Evolutionary conservation across 2,797 vertebrate species (phyloP), one percentile per base, ranked within the genome.

Genomic region (Aulostomus chinensis): DNA sequence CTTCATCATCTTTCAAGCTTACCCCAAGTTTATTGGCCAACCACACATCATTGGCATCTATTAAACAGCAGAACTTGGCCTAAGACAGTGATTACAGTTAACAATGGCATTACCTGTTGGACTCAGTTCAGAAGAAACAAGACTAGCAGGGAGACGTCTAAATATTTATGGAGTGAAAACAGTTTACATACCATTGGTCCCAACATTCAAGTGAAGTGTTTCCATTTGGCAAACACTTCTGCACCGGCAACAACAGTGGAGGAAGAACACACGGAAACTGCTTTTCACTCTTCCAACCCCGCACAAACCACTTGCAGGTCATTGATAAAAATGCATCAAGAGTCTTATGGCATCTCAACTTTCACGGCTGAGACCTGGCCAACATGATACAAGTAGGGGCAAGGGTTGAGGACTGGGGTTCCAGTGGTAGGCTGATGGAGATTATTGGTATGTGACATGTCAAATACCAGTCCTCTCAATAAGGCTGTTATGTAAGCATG

Each of bases 401-500:
- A 50, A 45, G 40, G 48, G 61, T 55, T 25, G 22, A 13, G 38
- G 18, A 64, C 1, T 33, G 68, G 70, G 61, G 57, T 68, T 29
- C 45, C 46, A 50, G 68, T 16, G 37, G 36, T 29, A 55, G 60
- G 49, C 58, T 56, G 53, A 76, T 61, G 64, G 52, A 14, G 33
- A 57, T 66, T 53, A 58, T 22, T 34, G 77, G 78, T 76, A 78
- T 81, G 76, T 47, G 73, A 78, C 54, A 78, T 76, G 87, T 85
- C 73, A 84, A 68, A 77, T 80, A 68, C 74, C 42, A 18, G 68
- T 70, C 64, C 54, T 59, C 62, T 71, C 74, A 66, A 68, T 79
- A 76, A 70, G 75, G 39, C 56, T 68, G 75, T 87, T 89, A 86
- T 74, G 74, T 77, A 89, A 89, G 77, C 48, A 60, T 77, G 50